Percentiles rank a stretch among this genome's conserved stretches.
Conservation (phyloP, 2,113 vertebrate genomes). For the Petromus typicus region DNA sequence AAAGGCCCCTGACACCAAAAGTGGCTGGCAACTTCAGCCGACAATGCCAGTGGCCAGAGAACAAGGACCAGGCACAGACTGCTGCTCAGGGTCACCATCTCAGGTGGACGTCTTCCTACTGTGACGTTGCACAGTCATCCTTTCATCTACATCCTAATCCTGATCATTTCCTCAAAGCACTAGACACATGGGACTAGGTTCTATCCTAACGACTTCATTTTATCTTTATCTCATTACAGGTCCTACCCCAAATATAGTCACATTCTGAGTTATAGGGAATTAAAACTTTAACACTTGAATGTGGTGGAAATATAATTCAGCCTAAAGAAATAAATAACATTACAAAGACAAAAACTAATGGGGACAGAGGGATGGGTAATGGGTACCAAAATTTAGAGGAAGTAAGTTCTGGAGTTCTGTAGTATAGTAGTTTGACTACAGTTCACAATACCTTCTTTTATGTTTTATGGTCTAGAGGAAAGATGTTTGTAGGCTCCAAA, state of each 20-base stretch:
- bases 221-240: neutral
- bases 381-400: too few relatives aligned
- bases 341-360: conserved; percentile 30
- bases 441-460: neutral
- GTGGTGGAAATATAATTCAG: neutral
- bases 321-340: neutral
- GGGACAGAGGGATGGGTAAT: neutral
- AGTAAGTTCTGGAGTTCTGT: neutral
- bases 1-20: neutral
- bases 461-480: neutral
- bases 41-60: neutral
- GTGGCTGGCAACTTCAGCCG: neutral
- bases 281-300: conserved; percentile 18
- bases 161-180: neutral
- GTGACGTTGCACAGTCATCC: neutral
- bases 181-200: neutral
- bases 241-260: neutral
- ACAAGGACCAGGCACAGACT: neutral
- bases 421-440: neutral
- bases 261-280: neutral
- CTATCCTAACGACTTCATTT: neutral
- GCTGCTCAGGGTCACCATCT: neutral
- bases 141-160: neutral
- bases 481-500: neutral
- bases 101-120: neutral